These are phyloP conservation scores for Sorex araneus DNA, from an alignment of 2,113 vertebrate genomes.

Conservation along the genomic window DNA sequence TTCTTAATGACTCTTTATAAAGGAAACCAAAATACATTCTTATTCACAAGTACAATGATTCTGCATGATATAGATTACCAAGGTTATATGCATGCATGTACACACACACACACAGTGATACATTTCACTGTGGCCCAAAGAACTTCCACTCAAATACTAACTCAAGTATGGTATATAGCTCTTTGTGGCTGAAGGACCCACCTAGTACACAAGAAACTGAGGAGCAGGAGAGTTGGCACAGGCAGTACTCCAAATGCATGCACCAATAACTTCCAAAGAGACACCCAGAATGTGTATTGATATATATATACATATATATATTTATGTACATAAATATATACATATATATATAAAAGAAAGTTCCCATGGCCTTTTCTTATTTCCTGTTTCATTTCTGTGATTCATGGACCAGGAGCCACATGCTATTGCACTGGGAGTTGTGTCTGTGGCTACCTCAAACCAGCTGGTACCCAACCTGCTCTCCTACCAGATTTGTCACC, in stretches of 20 bases:
- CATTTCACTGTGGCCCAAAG: background rate
- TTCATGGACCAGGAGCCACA: background rate
- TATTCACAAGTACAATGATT: background rate
- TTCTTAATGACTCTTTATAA: background rate
- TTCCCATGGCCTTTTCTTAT: background rate
- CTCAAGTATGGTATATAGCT: no score
- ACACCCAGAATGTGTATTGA: background rate
- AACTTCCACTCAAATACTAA: background rate
- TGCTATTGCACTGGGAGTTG: background rate
- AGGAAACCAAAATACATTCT: background rate
- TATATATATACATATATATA: background rate
- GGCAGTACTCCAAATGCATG: background rate
- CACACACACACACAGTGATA: background rate
- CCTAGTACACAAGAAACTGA: background rate
- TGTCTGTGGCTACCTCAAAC: background rate
- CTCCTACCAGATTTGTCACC: background rate
- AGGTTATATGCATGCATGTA: accelerated
- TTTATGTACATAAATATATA: no score
- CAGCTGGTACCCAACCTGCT: background rate
- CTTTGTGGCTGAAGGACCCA: background rate
- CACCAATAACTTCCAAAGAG: background rate
- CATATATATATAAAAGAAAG: background rate
- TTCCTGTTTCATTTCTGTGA: background rate
- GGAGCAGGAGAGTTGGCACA: background rate
- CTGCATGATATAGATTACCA: background rate